These are phyloP conservation scores for Clarias gariepinus DNA, from an alignment of 2,113 vertebrate genomes.

Conservation along the genomic window DNA sequence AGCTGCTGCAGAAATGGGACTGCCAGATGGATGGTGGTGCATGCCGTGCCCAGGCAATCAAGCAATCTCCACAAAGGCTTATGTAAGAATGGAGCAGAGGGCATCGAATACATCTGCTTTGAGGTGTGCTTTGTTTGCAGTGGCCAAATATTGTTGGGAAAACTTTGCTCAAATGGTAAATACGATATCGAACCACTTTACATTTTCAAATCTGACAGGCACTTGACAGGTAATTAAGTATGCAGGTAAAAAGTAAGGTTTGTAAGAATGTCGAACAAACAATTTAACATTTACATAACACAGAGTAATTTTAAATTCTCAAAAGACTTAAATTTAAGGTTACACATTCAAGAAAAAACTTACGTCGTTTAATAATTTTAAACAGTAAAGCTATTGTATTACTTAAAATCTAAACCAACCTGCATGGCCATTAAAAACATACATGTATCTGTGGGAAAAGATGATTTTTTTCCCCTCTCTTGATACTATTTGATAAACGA, in stretches of 20 bases:
- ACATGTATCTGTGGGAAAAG: too few relatives aligned
- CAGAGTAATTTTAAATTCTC: background rate
- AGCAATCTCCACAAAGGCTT: constrained; percentile 19
- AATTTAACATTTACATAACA: background rate
- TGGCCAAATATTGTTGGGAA: constrained; percentile 11
- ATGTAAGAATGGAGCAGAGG: constrained; percentile 26
- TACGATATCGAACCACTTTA: background rate
- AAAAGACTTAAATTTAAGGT: background rate
- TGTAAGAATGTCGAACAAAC: too few relatives aligned
- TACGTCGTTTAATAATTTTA: background rate
- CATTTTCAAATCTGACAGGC: background rate
- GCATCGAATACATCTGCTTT: background rate
- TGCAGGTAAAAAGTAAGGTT: too few relatives aligned
- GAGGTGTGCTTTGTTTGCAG: background rate
- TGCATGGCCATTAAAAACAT: background rate
- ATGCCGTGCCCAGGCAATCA: constrained; percentile 26
- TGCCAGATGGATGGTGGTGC: constrained; percentile 41
- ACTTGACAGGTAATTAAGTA: too few relatives aligned
- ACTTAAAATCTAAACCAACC: background rate
- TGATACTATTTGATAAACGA: too few relatives aligned
- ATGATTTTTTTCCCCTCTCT: too few relatives aligned
- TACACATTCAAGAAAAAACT: background rate
- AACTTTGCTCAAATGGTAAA: background rate
- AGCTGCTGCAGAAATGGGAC: constrained; percentile 36
- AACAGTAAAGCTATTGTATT: background rate